These are phyloP conservation scores for Cephus pulcher DNA, from an alignment of 2,888 invertebrate genomes.

Conservation along the genomic window DNA sequence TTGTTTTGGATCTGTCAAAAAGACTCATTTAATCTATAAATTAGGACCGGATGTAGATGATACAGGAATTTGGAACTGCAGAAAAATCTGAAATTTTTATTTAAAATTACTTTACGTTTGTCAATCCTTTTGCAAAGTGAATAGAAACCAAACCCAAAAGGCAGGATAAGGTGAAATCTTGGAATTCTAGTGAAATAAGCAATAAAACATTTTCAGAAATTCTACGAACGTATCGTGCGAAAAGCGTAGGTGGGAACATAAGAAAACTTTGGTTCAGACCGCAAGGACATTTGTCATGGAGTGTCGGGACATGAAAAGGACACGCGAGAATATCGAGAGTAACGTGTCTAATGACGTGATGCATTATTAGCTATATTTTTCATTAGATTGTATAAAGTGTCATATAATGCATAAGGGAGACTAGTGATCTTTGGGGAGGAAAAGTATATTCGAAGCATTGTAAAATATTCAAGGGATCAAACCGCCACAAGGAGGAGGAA, in stretches of 20 bases:
- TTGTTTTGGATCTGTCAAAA: no score
- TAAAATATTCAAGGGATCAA: neutral
- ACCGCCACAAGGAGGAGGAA: neutral
- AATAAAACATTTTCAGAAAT: neutral
- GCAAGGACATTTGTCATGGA: neutral
- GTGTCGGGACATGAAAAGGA: neutral
- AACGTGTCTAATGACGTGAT: neutral
- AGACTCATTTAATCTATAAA: neutral
- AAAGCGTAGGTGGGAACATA: neutral
- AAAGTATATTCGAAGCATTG: neutral
- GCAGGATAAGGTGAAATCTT: neutral
- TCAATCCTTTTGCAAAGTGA: neutral
- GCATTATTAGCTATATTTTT: neutral
- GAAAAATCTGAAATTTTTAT: neutral
- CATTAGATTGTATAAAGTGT: neutral
- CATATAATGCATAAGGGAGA: neutral
- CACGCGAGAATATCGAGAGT: neutral
- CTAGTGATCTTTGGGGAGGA: neutral
- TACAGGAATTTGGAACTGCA: neutral
- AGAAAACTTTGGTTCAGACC: neutral
- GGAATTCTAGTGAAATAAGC: neutral
- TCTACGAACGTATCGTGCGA: neutral
- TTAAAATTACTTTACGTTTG: neutral
- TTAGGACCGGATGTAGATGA: no score
- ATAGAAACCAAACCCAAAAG: neutral